phyloP scores from a whole-genome alignment of 2,113 vertebrate genomes.

The Lamprologus tigripictilis region DNA sequence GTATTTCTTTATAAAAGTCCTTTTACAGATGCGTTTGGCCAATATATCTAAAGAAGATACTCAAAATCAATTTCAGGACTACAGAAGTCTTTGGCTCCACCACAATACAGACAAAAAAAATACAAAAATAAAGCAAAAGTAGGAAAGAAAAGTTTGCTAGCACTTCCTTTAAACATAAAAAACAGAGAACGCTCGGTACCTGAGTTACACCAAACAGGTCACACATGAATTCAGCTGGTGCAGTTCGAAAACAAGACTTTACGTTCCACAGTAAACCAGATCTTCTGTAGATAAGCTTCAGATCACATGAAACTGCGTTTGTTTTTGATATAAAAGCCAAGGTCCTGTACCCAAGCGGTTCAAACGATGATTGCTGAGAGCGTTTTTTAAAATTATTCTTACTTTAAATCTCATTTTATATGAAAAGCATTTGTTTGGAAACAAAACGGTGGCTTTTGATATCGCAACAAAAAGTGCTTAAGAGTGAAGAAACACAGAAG shows the following conservation, averaged over 20 bases:
- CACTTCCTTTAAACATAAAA: not conserved
- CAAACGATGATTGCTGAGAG: not conserved
- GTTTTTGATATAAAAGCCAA: slow-evolving; percentile 72
- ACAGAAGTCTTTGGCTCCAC: slow-evolving; percentile 25
- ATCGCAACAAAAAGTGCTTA: slow-evolving; percentile 56
- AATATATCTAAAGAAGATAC: slow-evolving; percentile 73
- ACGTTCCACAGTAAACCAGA: not conserved
- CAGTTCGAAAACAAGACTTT: not conserved
- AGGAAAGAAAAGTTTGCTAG: not conserved
- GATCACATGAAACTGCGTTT: slow-evolving; percentile 43
- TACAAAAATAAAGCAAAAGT: not conserved
- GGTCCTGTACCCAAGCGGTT: slow-evolving; percentile 17
- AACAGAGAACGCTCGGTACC: not conserved
- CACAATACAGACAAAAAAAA: not conserved
- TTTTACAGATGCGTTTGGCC: slow-evolving; percentile 54
- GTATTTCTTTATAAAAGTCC: slow-evolving; percentile 73
- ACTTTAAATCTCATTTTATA: not conserved
- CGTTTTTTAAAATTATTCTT: not conserved
- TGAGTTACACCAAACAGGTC: not conserved
- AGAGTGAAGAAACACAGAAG: slow-evolving; percentile 56
- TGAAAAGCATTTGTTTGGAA: not conserved
- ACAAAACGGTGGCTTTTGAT: slow-evolving; percentile 67
- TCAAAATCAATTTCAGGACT: not conserved
- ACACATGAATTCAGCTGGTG: not conserved
- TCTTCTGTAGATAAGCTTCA: slow-evolving; percentile 70